A percentile compares a stretch with the other conserved stretches of the same genome.
Conservation (phyloP, 2,797 vertebrate species). For the Urophycis tenuis region DNA sequence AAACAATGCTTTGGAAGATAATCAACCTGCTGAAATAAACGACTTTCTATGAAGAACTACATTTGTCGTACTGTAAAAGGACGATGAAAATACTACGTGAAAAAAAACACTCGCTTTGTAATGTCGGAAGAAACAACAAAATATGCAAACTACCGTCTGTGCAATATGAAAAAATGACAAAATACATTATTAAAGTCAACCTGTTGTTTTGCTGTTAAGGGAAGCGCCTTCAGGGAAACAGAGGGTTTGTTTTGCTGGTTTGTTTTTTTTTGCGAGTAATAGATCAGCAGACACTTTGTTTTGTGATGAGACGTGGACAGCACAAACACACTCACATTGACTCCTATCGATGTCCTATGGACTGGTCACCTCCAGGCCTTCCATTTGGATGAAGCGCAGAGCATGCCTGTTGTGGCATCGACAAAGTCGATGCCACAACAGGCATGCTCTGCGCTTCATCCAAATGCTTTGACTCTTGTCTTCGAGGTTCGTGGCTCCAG, state of each 20-base stretch:
- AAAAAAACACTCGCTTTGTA: neutral
- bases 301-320: neutral
- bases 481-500: too few relatives aligned
- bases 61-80: neutral
- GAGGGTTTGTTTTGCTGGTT: neutral
- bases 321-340: neutral
- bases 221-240: neutral
- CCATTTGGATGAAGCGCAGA: too few relatives aligned
- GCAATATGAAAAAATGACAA: neutral
- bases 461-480: too few relatives aligned
- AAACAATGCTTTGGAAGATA: too few relatives aligned
- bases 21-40: too few relatives aligned
- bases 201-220: neutral
- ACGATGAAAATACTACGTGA: too few relatives aligned
- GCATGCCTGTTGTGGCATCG: too few relatives aligned
- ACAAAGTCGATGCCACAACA: too few relatives aligned
- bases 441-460: too few relatives aligned
- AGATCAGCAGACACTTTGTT: neutral
- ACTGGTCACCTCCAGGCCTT: too few relatives aligned
- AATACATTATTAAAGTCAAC: neutral
- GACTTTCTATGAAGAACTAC: too few relatives aligned
- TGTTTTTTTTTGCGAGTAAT: neutral
- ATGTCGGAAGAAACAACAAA: neutral
- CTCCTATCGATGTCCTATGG: neutral
- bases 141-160: neutral